These are phyloP conservation scores for Temnothorax nylanderi DNA, from an alignment of 1,140 invertebrate genomes.

Conservation along the genomic window DNA sequence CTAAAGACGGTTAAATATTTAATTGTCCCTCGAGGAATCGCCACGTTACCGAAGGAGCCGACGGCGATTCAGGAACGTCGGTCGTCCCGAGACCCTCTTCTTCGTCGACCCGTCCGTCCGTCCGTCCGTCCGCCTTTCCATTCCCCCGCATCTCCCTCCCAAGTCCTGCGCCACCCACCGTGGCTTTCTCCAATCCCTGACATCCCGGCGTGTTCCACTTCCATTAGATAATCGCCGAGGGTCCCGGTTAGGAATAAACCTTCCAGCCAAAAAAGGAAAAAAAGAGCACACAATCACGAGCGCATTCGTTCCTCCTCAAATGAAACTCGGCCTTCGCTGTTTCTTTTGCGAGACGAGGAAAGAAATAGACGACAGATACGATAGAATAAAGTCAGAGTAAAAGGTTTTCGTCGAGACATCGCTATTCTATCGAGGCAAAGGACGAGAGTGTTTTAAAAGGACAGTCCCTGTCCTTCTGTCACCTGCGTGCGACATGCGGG, in stretches of 20 bases:
- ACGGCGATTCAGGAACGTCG: slow-evolving; percentile 53
- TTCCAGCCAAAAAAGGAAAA: slow-evolving; percentile 6
- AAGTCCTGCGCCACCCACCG: slow-evolving; percentile 29
- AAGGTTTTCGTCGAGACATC: slow-evolving; percentile 32
- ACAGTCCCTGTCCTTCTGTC: background rate
- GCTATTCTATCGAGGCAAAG: background rate
- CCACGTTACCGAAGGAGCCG: slow-evolving; percentile 26
- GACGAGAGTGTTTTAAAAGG: slow-evolving; percentile 22
- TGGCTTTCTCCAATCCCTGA: slow-evolving; percentile 63
- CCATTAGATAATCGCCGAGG: slow-evolving; percentile 71
- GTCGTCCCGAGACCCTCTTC: slow-evolving; percentile 61
- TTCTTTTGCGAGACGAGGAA: slow-evolving; percentile 2
- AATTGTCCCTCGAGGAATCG: slow-evolving; percentile 66
- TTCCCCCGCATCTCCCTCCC: slow-evolving; percentile 5
- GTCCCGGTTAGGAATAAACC: slow-evolving; percentile 56
- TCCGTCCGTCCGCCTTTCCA: background rate
- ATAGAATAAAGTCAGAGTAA: background rate
- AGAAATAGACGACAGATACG: slow-evolving; percentile 4
- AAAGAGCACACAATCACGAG: slow-evolving; percentile 18
- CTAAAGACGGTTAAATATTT: slow-evolving; percentile 77
- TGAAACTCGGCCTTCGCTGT: slow-evolving; percentile 4
- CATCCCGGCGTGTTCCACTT: slow-evolving; percentile 64
- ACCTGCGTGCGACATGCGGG: background rate
- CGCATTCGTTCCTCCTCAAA: slow-evolving; percentile 34
- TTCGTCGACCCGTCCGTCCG: slow-evolving; percentile 45